Conservation (phyloP, 2,113 vertebrate genomes). For the Perca schrenkii region DNA sequence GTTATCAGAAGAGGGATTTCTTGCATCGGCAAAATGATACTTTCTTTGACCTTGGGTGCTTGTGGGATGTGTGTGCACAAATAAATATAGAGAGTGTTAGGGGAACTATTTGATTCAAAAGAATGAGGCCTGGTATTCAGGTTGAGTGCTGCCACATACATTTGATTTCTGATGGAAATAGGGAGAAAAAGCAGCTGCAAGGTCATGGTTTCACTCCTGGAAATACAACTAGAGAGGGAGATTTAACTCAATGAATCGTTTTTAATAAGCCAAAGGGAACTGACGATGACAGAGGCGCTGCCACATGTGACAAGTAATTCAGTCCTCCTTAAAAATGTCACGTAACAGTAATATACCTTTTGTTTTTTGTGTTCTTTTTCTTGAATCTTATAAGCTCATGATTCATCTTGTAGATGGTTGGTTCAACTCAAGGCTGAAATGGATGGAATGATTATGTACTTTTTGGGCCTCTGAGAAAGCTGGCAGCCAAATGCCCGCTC, state of each 20-base stretch:
- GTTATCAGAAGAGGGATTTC: constrained; percentile 60
- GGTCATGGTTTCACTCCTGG: constrained; percentile 23
- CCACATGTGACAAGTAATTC: neutral
- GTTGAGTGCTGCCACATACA: constrained; percentile 31
- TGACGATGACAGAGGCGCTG: neutral
- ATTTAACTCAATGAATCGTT: constrained; percentile 17
- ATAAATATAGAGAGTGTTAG: constrained; percentile 35
- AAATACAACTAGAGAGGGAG: constrained; percentile 14
- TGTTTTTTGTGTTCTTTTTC: constrained; percentile 11
- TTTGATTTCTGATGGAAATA: constrained; percentile 56
- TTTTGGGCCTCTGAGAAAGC: constrained; percentile 32
- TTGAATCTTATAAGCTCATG: constrained; percentile 10
- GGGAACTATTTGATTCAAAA: constrained; percentile 48
- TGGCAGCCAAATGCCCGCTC: neutral
- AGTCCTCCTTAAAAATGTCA: neutral
- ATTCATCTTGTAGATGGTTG: constrained; percentile 21
- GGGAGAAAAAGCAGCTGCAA: neutral
- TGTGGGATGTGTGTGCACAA: constrained; percentile 34
- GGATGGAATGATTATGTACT: constrained; percentile 47
- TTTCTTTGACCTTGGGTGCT: constrained; percentile 59
- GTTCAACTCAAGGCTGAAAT: constrained; percentile 32
- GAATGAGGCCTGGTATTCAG: constrained; percentile 24
- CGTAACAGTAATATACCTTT: constrained; percentile 17
- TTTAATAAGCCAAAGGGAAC: neutral
- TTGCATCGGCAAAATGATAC: constrained; percentile 49